Evolutionary conservation across 1,140 invertebrate genomes (phyloP), one percentile per base, ranked within the genome.

Genomic region (Eriocheir sinensis): DNA sequence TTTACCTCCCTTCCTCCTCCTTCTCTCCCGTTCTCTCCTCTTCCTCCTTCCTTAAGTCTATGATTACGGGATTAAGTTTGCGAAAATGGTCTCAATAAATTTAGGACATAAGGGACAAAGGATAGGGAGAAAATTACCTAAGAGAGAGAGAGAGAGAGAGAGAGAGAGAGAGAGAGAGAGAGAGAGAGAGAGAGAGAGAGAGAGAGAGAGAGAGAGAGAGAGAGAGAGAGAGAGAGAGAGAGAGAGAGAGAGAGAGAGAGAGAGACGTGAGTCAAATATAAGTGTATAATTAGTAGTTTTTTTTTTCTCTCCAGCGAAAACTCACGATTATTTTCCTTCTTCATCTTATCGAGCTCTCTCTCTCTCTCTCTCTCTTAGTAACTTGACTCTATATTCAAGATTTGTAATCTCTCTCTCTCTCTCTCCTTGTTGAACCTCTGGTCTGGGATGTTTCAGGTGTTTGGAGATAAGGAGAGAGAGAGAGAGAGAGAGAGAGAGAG

Each of bases 81-180:
- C 60, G n/a, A 48, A 48, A 8, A 48, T 48, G 44, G 44, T 4
- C 4, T 48, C 15, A 48, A 48, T 48, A 48, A 8, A 4, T 48
- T 48, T 4, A 48, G 4, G 44, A 48, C 44, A 15, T 8, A 8
- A 15, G 44, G 4, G 44, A 48, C 4, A 48, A 48, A 8, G 44
- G 4, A 15, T 48, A 48, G 15, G 15, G 44, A 48, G 15, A 48
- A 48, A 8, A 15, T 8, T 48, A 15, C 44, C 44, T 8, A 15
- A 48, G 15, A 48, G 44, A 48, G 44, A 48, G 60, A 72, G 60
- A 72, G 60, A 72, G 60, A 72, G 60, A 72, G 60, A 72, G 60
- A 72, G 60, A 72, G 60, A 72, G 60, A 72, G 60, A 72, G 60
- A 72, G 60, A 72, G 60, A 72, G 60, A 72, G 60, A 72, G 60